A percentile compares a stretch with the other conserved stretches of the same genome.
Conservation (phyloP, 2,797 vertebrate species). For the Liasis olivaceus region DNA sequence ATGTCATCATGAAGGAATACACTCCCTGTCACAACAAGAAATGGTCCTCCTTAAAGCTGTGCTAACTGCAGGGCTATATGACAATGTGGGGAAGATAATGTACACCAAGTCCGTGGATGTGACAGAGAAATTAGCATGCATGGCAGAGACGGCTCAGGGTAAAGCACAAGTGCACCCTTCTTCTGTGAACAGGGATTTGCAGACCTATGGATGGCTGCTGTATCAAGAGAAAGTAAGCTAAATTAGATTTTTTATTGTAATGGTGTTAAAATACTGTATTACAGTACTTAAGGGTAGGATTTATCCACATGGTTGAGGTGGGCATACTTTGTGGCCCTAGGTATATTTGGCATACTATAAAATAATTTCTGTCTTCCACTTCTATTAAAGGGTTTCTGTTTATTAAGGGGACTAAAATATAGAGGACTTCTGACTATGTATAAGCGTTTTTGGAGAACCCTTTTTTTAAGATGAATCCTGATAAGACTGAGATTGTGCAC, state of each 20-base stretch:
- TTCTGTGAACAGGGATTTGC: constrained; percentile 92
- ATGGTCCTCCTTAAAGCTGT: constrained; percentile 87
- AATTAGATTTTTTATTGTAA: neutral
- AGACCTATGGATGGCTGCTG: constrained; percentile 91
- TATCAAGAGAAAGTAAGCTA: constrained; percentile 91
- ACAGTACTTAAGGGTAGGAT: constrained; percentile 3
- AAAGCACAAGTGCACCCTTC: constrained; percentile 94
- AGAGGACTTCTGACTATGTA: neutral
- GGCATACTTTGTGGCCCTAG: neutral
- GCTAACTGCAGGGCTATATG: constrained; percentile 91
- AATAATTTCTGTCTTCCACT: neutral
- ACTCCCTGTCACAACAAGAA: constrained; percentile 77
- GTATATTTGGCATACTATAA: neutral
- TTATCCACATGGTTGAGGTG: neutral
- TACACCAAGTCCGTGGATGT: constrained; percentile 87
- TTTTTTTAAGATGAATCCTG: neutral
- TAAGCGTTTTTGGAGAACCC: neutral
- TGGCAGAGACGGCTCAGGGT: constrained; percentile 92
- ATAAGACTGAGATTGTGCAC: neutral
- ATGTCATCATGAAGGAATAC: constrained; percentile 28
- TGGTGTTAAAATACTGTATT: neutral
- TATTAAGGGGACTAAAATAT: neutral
- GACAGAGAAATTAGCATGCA: constrained; percentile 86
- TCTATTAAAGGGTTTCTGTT: neutral
- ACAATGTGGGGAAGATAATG: constrained; percentile 88